Base-by-base conservation (phyloP, 53 echinoderm and acorn worm genomes). In the Hippasteria phrygiana region DNA sequence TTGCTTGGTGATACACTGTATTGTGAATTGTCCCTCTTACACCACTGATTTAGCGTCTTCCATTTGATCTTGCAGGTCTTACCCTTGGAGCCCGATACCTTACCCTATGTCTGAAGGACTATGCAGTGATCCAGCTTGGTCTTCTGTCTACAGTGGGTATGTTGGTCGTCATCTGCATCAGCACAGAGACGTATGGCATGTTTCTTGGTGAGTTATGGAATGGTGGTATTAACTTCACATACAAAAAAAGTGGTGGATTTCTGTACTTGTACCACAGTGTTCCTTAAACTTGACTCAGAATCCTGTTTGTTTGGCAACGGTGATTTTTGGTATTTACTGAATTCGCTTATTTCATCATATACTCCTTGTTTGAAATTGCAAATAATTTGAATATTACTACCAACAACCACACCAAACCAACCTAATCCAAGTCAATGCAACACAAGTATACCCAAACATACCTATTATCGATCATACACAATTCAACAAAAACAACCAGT, bases 61-160 rank as follows among this genome's bases (percentile, higher is more conserved):
- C 17, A 12, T 22, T 64, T 22, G 40, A 20, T 17, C 32, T 31
- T 26, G 20, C 77, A 89, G 89, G 89, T 12, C 71, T 89, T 3
- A 78, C 80, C n/a, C 66, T 78, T 48, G 89, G 89, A 39, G 6
- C 78, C 35, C 70, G 70, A 39, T 69, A 56, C 55, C 55, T 89
- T 17, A 69, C 55, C 1, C 35, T 26, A 69, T 89, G 89, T 22
- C 39, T 89, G 11, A 71, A 71, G 28, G 89, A 89, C 35, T 79
- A 79, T 50, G 89, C 78, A 38, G 53, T 89, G 42, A 89, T 89
- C 16, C 79, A 72, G 27, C 29, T 89, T 12, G 89, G 89, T 17
- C 53, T 89, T 10, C 40, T 89, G 28, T 89, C 89, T 1, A 80
- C 69, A 18, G 42, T 89, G 28, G 78, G 67, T 27, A 72, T 89